A percentile compares a stretch with the other conserved stretches of the same genome.
phyloP scores from a whole-genome alignment of 2,888 invertebrate species.

The Suillia variegata region DNA sequence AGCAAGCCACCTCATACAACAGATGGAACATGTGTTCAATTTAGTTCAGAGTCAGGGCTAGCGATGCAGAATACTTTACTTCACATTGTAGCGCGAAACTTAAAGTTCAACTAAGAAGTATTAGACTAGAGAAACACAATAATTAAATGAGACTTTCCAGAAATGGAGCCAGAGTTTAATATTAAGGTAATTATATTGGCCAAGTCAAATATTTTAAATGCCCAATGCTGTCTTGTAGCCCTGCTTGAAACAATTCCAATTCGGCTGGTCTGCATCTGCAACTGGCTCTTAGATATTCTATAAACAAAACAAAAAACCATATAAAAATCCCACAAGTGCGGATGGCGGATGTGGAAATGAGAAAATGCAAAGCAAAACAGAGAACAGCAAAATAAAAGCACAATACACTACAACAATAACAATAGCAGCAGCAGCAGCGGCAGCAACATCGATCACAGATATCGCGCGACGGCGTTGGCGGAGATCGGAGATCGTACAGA shows the following conservation, averaged over 20 bases:
- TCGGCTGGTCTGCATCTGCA: too few species aligned
- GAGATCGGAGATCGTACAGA: neutral
- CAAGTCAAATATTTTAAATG: too few species aligned
- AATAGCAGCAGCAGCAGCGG: neutral
- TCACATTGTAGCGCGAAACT: too few species aligned
- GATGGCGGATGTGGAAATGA: neutral
- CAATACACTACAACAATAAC: neutral
- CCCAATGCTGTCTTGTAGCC: too few species aligned
- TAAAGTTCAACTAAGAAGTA: too few species aligned
- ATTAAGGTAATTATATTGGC: too few species aligned
- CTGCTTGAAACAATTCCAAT: too few species aligned
- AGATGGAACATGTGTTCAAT: too few species aligned
- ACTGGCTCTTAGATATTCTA: neutral
- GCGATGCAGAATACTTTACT: neutral
- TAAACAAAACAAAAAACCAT: neutral
- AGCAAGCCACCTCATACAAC: too few species aligned
- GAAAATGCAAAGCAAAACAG: constrained; percentile 19
- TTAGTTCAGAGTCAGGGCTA: too few species aligned
- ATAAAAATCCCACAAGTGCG: constrained; percentile 7
- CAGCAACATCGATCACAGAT: neutral
- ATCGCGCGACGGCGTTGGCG: constrained; percentile 12
- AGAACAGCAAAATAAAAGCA: constrained; percentile 4
- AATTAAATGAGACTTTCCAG: too few species aligned
- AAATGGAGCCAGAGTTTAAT: neutral
- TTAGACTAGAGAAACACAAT: too few species aligned